Evolutionary conservation across 2,888 invertebrate genomes (phyloP).

Genomic region (Osedax frankpressi): DNA sequence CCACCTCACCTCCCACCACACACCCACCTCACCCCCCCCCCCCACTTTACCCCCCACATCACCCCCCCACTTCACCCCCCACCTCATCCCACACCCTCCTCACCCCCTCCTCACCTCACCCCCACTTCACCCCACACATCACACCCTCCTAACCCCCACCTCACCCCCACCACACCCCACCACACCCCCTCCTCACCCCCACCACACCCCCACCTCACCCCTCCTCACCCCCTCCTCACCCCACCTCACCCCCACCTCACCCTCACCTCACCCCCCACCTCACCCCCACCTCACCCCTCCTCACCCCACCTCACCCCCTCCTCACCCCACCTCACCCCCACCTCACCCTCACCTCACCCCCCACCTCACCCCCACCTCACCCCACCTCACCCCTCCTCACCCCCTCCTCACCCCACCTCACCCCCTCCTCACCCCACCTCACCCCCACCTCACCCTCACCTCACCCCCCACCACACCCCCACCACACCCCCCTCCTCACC

Average conservation of each 20-base stretch:
- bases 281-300: neutral
- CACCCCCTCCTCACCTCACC: neutral
- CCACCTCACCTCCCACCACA: neutral
- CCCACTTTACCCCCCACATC: no score
- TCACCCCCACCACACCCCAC: neutral
- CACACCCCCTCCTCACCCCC: no score
- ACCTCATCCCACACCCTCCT: constrained; percentile 34
- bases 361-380: constrained; percentile 34
- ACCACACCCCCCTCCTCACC: constrained; percentile 34
- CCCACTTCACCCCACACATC: neutral
- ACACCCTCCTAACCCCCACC: neutral
- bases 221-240: constrained; percentile 34
- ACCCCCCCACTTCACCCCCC: no score
- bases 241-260: constrained; percentile 28
- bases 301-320: neutral
- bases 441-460: neutral
- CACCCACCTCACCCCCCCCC: neutral
- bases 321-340: no score
- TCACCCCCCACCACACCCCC: no score
- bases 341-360: no score
- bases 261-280: neutral
- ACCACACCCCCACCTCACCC: no score
- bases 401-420: neutral
- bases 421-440: neutral
- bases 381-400: constrained; percentile 27